phyloP scores from a whole-genome alignment of 2,888 invertebrate species.

The Lepidochrysops patricia region DNA sequence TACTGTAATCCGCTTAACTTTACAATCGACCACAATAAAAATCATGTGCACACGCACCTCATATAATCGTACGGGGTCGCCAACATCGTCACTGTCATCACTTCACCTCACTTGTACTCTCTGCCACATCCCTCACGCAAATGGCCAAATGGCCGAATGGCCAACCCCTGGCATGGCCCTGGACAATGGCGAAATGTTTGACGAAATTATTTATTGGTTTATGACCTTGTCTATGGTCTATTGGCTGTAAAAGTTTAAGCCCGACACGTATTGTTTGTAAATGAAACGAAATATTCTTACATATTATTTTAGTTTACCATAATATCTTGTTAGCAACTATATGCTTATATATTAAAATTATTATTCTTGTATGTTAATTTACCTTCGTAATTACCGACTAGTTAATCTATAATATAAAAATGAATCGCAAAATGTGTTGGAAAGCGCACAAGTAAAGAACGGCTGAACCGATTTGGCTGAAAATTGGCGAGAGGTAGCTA shows the following conservation, averaged over 20 bases:
- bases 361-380: too few relatives aligned
- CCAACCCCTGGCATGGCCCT: not conserved
- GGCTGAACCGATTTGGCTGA: too few relatives aligned
- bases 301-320: not conserved
- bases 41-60: not conserved
- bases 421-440: too few relatives aligned
- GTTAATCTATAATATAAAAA: too few relatives aligned
- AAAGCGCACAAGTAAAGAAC: too few relatives aligned
- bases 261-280: not conserved
- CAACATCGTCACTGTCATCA: not conserved
- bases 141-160: not conserved
- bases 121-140: not conserved
- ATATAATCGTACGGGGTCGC: not conserved
- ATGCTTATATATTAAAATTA: too few relatives aligned
- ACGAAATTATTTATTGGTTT: conserved; percentile 12
- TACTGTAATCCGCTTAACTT: too few relatives aligned
- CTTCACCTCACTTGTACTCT: not conserved
- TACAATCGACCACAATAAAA: not conserved
- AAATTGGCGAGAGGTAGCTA: too few relatives aligned
- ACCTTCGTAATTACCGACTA: too few relatives aligned
- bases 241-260: conserved; percentile 26
- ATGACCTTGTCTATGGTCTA: conserved; percentile 6
- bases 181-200: conserved; percentile 2
- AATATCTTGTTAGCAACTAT: too few relatives aligned
- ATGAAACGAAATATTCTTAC: too few relatives aligned